A percentile compares a stretch with the other conserved stretches of the same genome.
These are phyloP conservation scores for Phodopus roborovskii DNA, from an alignment of 2,113 vertebrate genomes.

Conservation along the genomic window DNA sequence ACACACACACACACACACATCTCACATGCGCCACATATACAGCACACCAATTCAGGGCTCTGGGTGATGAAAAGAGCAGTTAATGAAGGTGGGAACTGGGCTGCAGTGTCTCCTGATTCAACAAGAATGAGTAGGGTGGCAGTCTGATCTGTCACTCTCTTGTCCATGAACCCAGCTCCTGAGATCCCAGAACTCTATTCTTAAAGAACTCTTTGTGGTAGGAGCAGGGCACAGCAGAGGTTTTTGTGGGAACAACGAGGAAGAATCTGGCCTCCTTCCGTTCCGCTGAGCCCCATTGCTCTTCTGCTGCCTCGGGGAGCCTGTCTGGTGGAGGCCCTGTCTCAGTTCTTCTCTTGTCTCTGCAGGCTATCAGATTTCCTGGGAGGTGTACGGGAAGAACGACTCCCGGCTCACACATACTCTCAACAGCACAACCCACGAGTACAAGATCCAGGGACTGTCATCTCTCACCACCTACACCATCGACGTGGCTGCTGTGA, in stretches of 20 bases:
- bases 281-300: background rate
- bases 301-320: accelerated
- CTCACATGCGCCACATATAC: too few relatives aligned
- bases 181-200: background rate
- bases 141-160: accelerated
- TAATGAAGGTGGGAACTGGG: background rate
- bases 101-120: accelerated
- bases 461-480: slow-evolving; percentile 94
- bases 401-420: slow-evolving; percentile 87
- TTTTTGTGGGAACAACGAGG: background rate
- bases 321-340: accelerated
- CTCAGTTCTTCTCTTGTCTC: background rate
- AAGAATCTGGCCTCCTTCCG: background rate
- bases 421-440: slow-evolving; percentile 91
- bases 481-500: slow-evolving; percentile 93
- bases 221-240: accelerated
- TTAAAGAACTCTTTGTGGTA: background rate
- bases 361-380: slow-evolving; percentile 93
- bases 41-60: background rate
- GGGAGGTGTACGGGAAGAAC: slow-evolving; percentile 92
- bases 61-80: background rate
- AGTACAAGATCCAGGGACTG: slow-evolving; percentile 93
- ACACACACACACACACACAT: too few relatives aligned
- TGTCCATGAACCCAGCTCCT: accelerated
- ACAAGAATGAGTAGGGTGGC: background rate